Evolutionary conservation across 2,888 invertebrate genomes (phyloP).

Genomic region (Drosophila lacicola): DNA sequence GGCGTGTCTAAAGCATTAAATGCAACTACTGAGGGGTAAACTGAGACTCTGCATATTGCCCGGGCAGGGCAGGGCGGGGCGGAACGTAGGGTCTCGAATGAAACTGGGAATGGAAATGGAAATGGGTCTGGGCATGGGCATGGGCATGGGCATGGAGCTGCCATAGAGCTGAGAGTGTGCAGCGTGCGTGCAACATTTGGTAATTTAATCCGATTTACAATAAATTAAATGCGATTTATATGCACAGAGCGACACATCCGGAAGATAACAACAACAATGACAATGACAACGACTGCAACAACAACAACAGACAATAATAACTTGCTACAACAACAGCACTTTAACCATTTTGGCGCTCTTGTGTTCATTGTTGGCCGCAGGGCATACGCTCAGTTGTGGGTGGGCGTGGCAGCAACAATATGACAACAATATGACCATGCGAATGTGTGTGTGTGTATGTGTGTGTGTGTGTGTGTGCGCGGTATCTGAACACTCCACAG

Average conservation of each 20-base stretch:
- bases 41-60: slow-evolving; percentile 22
- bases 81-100: background rate
- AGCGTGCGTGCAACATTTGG: slow-evolving; percentile 76
- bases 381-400: slow-evolving; percentile 28
- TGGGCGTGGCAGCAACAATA: slow-evolving; percentile 59
- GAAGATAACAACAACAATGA: slow-evolving; percentile 68
- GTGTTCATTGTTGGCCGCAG: slow-evolving; percentile 70
- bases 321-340: slow-evolving; percentile 31
- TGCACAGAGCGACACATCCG: slow-evolving; percentile 80
- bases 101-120: background rate
- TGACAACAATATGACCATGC: slow-evolving; percentile 58
- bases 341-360: slow-evolving; percentile 61
- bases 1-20: slow-evolving; percentile 17
- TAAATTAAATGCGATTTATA: slow-evolving; percentile 83
- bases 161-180: slow-evolving; percentile 22
- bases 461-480: slow-evolving; percentile 4
- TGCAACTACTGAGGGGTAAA: slow-evolving; percentile 1
- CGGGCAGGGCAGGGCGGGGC: background rate
- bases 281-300: slow-evolving; percentile 34
- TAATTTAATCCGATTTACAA: slow-evolving; percentile 84
- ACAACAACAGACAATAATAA: slow-evolving; percentile 28
- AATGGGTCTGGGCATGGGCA: too few relatives aligned
- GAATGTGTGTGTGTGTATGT: slow-evolving; percentile 12
- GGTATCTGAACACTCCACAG: slow-evolving; percentile 36
- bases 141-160: background rate